A percentile compares a stretch with the other conserved stretches of the same genome.
These are phyloP conservation scores for Aurelia sp. DNA, from an alignment of 30 jellyfish, hydroid and myxozoan genomes.

Conservation along the genomic window DNA sequence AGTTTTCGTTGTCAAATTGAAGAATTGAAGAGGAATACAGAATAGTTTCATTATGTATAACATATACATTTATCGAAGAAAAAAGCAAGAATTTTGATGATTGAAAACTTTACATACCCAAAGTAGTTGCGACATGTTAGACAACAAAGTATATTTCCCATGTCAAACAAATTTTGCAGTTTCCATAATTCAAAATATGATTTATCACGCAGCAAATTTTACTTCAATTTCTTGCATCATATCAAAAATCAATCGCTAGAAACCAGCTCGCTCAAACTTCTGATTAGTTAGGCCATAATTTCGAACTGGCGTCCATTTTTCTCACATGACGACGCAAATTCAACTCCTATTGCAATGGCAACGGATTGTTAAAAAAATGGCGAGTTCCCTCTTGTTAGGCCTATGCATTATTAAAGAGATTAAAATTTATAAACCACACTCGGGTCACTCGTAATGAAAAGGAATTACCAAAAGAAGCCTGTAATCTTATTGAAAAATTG, in stretches of 20 bases:
- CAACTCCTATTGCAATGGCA: not conserved
- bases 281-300: too few relatives aligned
- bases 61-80: not conserved
- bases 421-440: slow-evolving; percentile 20
- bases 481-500: too few relatives aligned
- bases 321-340: too few relatives aligned
- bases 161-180: not conserved
- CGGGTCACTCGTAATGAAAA: slow-evolving; percentile 1
- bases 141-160: slow-evolving; percentile 45
- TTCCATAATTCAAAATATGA: not conserved
- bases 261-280: too few relatives aligned
- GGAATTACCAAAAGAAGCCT: not conserved
- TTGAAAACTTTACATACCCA: slow-evolving; percentile 22
- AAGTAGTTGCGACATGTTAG: slow-evolving; percentile 37
- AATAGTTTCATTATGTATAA: not conserved
- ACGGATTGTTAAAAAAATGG: slow-evolving; percentile 11
- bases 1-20: too few relatives aligned
- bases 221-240: too few relatives aligned
- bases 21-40: not conserved
- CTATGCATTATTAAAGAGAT: slow-evolving; percentile 40
- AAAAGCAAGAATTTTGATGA: not conserved
- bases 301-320: too few relatives aligned
- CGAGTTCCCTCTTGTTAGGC: slow-evolving; percentile 23
- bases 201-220: too few relatives aligned
- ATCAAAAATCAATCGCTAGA: too few relatives aligned